Evolutionary conservation across 2,797 vertebrate species (phyloP).

Genomic region (Peromyscus aztecus): DNA sequence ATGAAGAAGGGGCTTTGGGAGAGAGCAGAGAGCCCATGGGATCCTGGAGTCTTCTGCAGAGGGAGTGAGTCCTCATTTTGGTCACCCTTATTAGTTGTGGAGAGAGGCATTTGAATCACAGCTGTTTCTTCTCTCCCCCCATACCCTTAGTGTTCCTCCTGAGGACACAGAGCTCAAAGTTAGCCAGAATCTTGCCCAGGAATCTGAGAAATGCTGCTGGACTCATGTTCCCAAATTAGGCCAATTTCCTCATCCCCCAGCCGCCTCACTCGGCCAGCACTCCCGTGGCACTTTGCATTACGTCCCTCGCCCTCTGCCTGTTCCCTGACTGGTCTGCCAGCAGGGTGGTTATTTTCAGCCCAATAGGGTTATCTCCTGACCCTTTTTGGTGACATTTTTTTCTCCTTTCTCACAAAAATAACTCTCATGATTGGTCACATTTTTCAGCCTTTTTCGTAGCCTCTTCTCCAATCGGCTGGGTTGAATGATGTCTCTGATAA

Average conservation of each 20-base stretch:
- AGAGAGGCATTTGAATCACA: constrained; percentile 82
- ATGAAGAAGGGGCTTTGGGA: constrained; percentile 21
- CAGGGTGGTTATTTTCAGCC: constrained; percentile 91
- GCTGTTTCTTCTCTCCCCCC: constrained; percentile 69
- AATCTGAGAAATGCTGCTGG: constrained; percentile 93
- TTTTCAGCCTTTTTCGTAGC: constrained; percentile 90
- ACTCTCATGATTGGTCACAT: constrained; percentile 90
- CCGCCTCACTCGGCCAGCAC: constrained; percentile 80
- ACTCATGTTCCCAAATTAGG: constrained; percentile 98
- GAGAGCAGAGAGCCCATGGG: not conserved
- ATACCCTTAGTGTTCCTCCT: constrained; percentile 64
- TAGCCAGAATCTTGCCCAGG: constrained; percentile 88
- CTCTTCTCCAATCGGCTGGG: constrained; percentile 66
- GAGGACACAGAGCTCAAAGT: constrained; percentile 85
- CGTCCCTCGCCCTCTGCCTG: constrained; percentile 74
- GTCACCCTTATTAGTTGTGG: constrained; percentile 73
- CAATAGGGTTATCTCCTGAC: constrained; percentile 91
- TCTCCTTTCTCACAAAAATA: constrained; percentile 92
- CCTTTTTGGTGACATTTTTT: constrained; percentile 88
- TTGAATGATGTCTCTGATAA: constrained; percentile 74
- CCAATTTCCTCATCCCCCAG: constrained; percentile 90
- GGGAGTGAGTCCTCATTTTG: constrained; percentile 24
- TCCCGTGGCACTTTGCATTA: constrained; percentile 83
- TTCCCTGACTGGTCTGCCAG: constrained; percentile 85
- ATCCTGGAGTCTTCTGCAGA: constrained; percentile 67